Base-by-base conservation (phyloP, 2,113 vertebrate genomes). In the Typhlomys cinereus region DNA sequence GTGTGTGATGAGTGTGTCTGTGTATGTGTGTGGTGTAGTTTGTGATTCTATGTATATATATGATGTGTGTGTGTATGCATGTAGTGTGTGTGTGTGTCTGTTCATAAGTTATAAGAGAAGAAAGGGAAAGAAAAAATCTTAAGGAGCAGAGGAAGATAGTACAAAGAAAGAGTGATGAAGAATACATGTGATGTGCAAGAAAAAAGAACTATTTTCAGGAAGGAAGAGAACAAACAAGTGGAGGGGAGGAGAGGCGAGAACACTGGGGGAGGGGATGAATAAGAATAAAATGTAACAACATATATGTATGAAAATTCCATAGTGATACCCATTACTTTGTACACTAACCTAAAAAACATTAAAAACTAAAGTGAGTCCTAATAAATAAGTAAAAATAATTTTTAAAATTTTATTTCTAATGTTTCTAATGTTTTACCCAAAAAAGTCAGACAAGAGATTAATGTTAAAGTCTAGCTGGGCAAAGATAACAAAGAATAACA, bases 401-500 rank as follows among this genome's bases (percentile, higher is more conserved):
- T 89, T 81, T 41, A 39, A 41, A 29, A 18, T n/a, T n/a, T n/a
- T n/a, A n/a, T n/a, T n/a, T n/a, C n/a, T n/a, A n/a, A n/a, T n/a
- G n/a, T n/a, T n/a, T n/a, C n/a, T n/a, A n/a, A n/a, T 67, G 41
- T 52, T 78, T 50, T 74, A 88, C 44, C 11, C 17, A 59, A 7
- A 61, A 1, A 88, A 85, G 61, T 44, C 39, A 83, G 15, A 46
- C 9, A 20, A 54, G 15, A 88, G 6, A 78, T 57, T 86, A 79
- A 75, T 87, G 66, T 3, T 52, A 84, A 87, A 89, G 46, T 61
- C 34, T 88, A 90, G 36, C 76, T 85, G 84, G 27, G 41, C 80
- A 88, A 85, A 80, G 88, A 36, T 85, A 92, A 71, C 61, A 61
- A 71, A 62, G 50, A 62, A 76, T 29, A 85, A 62, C 23, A 81